Evolutionary conservation across 2,888 invertebrate species (phyloP).

Genomic region (Machimus atricapillus): DNA sequence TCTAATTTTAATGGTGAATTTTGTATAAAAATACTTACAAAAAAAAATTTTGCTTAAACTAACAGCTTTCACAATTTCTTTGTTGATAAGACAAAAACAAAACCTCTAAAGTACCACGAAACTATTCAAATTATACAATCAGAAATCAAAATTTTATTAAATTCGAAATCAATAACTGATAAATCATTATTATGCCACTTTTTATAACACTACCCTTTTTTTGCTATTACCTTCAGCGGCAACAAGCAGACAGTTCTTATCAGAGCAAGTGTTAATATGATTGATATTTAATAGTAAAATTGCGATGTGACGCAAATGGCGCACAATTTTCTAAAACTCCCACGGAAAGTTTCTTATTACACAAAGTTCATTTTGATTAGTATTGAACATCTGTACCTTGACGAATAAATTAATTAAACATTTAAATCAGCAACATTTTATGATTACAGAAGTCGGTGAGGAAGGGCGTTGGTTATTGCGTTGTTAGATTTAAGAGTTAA

Average conservation of each 20-base stretch:
- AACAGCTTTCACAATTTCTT: background rate
- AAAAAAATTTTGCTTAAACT: no score
- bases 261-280: background rate
- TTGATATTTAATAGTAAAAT: background rate
- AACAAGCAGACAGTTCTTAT: background rate
- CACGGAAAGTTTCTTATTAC: background rate
- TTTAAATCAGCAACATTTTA: background rate
- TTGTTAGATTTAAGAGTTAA: background rate
- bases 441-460: background rate
- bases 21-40: no score
- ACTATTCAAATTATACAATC: background rate
- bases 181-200: background rate
- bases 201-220: background rate
- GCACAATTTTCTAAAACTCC: background rate
- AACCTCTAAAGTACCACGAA: background rate
- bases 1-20: no score
- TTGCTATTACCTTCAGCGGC: background rate
- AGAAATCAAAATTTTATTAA: background rate
- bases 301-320: background rate
- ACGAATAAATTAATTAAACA: background rate
- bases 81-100: no score
- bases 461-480: background rate
- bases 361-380: background rate
- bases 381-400: background rate
- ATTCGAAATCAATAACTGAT: no score